Evolutionary conservation across 1,140 invertebrate genomes (phyloP), one percentile per base, ranked within the genome.

Genomic region (Anoplophora glabripennis): DNA sequence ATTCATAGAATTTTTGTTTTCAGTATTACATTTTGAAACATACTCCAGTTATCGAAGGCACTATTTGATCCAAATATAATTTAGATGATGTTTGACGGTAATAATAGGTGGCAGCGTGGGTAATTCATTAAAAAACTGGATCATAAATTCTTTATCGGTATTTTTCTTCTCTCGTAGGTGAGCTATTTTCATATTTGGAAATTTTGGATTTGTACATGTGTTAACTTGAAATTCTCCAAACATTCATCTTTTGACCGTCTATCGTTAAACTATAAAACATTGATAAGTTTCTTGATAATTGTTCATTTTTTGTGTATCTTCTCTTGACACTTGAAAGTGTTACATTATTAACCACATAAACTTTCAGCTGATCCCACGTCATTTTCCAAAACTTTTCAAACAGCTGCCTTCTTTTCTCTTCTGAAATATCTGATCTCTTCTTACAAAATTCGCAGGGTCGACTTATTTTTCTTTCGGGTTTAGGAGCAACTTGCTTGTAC

Each of bases 271-370:
- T 42, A 42, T 42, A 42, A 7, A 42, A 42, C n/a, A 42, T 42
- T 12, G 40, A 42, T 12, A 5, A 42, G n/a, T 42, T 42, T 42
- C n/a, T 42, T 7, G 40, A 42, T 42, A 12, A 7, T 7, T 7
- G n/a, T 42, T 42, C 40, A 42, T 42, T 42, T 42, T 42, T 42
- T 42, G 40, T 42, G 40, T 42, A 42, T 7, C n/a, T 7, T 42
- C n/a, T 7, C n/a, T 42, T 11, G 40, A 7, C n/a, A 42, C 40
- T 12, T 7, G 15, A 42, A 42, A 7, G n/a, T 42, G n/a, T 14
- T 4, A 14, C 12, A 38, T 38, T 10, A 38, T 38, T 1, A 38
- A 38, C 9, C 9, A 38, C 12, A 38, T n/a, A 37, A 37, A 7
- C 36, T n/a, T n/a, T n/a, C n/a, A n/a, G n/a, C n/a, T n/a, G n/a